A percentile compares a stretch with the other conserved stretches of the same genome.
Evolutionary conservation across 2,113 vertebrate species (phyloP).

Genomic region (Speoplatyrhinus poulsoni): DNA sequence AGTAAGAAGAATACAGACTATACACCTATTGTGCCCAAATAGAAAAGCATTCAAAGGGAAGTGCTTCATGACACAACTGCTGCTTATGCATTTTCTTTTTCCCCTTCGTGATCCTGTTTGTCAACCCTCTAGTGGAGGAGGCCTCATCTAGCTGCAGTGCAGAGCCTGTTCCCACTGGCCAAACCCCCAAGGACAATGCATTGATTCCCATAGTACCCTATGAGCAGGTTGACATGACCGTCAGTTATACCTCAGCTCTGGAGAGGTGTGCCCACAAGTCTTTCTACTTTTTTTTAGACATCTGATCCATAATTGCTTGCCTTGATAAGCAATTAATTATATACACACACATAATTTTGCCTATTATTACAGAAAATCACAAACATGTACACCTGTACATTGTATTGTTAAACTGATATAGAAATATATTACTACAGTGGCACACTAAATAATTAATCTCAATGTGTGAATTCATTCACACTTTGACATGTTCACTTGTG

Average conservation of each 20-base stretch:
- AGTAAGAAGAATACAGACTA: neutral
- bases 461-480: neutral
- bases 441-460: neutral
- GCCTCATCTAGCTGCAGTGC: conserved; percentile 33
- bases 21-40: neutral
- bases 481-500: neutral
- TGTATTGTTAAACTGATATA: neutral
- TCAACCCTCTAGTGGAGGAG: conserved; percentile 54
- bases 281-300: neutral
- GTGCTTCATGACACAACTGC: neutral
- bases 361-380: no score
- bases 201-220: conserved; percentile 52
- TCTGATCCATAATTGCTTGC: no score
- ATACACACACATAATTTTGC: no score
- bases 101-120: neutral
- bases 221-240: conserved; percentile 45
- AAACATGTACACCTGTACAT: no score
- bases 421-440: no score
- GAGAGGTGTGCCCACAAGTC: conserved; percentile 49
- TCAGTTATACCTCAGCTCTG: conserved; percentile 33
- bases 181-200: conserved; percentile 36
- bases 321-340: neutral
- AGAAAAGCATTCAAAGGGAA: neutral
- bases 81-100: neutral
- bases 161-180: conserved; percentile 30